Evolutionary conservation across 2,113 vertebrate species (phyloP), one percentile per base, ranked within the genome.

Genomic region (Pipa parva): DNA sequence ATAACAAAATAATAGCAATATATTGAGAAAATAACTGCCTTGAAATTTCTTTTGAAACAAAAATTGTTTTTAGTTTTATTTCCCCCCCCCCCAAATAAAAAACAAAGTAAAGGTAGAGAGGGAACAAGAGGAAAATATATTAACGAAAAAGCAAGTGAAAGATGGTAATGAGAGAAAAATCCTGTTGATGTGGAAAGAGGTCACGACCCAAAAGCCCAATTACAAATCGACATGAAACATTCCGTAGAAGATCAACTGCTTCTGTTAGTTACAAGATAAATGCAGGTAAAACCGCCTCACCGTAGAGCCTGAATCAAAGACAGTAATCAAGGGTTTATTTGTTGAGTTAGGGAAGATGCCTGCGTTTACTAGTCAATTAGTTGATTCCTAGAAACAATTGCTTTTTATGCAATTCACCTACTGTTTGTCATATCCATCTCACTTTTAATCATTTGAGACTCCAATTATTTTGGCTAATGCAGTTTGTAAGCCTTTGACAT

Each of bases 141-240:
- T n/a, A n/a, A n/a, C n/a, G n/a, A n/a, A n/a, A n/a, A n/a, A n/a
- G n/a, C n/a, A n/a, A n/a, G n/a, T n/a, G n/a, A n/a, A n/a, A 42
- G 15, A 15, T 3, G 17, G 5, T n/a, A 42, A 42, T 42, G 7
- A 42, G 29, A 59, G 31, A 51, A 29, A 33, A 37, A 68, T 68
- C 50, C 51, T 59, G 24, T 45, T 68, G 46, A 51, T 45, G 59
- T 10, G 45, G 45, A 42, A 36, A 5, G 39, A 68, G 31, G 24
- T n/a, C 26, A 50, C 42, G 56, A 27, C 65, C 64, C 59, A 15
- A 49, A 67, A 55, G 63, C 39, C 26, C 29, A 60, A 69, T 69
- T 69, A 52, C 57, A 37, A 59, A 37, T 36, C 37, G 45, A 42
- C 57, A 31, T 42, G 12, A 60, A 42, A 25, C 24, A 52, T 60